Conservation (phyloP, 2,113 vertebrate species). For the Spilogale gracilis region DNA sequence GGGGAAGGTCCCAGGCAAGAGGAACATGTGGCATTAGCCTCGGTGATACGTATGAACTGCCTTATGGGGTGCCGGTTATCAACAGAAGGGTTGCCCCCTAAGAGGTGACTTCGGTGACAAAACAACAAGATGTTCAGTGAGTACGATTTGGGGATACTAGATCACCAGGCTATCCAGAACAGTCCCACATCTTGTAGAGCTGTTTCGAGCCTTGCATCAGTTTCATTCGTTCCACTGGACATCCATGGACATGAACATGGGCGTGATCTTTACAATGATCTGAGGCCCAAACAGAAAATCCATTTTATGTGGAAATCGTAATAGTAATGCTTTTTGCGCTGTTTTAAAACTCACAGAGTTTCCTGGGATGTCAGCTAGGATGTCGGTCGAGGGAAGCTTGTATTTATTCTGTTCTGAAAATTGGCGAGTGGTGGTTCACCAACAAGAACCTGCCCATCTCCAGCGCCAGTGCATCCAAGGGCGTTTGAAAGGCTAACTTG, state of each 20-base stretch:
- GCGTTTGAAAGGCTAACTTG: neutral
- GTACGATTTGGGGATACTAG: too few relatives aligned
- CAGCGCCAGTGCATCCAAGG: accelerated
- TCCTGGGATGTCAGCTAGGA: neutral
- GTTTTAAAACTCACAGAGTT: neutral
- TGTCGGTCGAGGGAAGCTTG: neutral
- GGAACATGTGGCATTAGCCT: neutral
- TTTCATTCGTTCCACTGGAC: neutral
- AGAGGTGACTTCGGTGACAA: neutral
- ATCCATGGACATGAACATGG: too few relatives aligned
- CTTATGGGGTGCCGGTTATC: too few relatives aligned
- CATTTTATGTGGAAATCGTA: accelerated
- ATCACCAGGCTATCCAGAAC: accelerated
- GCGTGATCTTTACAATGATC: neutral
- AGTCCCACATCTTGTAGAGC: neutral
- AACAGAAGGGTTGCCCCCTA: neutral
- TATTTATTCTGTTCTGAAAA: neutral
- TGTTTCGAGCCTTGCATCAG: neutral
- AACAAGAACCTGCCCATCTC: neutral
- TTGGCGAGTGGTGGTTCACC: neutral
- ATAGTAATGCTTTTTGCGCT: neutral
- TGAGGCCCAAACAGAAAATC: neutral
- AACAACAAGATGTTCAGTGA: neutral
- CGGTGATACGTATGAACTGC: neutral
- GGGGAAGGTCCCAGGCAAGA: neutral